Evolutionary conservation across 2,113 vertebrate species (phyloP), one percentile per base, ranked within the genome.

Genomic region (Mustelus asterias): DNA sequence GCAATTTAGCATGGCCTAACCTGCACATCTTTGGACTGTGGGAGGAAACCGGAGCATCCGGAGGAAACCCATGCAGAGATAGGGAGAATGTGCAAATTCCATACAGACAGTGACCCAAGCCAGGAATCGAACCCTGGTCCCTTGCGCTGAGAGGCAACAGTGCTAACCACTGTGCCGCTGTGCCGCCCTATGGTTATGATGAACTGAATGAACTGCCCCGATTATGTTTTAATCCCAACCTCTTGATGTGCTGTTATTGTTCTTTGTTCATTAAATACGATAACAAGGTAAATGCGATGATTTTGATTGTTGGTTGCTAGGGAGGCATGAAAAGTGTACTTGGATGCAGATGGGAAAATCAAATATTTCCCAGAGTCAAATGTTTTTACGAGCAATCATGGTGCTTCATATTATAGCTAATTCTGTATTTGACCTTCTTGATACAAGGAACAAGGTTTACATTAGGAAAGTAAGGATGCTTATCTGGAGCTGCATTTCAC

Each of bases 181-280:
- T 54, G 48, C 48, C 48, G 4, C 3, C 2, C 69, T 54, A 95
- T 16, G 24, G 13, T 72, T 95, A 3, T 16, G 37, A 95, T 18
- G 24, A 95, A 29, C 37, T 54, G 22, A 76, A 95, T 72, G 33
- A 48, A 48, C 44, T 18, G 24, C 37, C 33, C 29, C 6, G 3
- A 24, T 54, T 72, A 95, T 58, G 26, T 54, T 11, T 72, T 48
- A 44, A 72, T 48, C 41, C 72, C 94, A 72, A 72, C 41, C 69
- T 44, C 69, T 95, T 95, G 69, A 95, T 48, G 6, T 95, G 92
- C 65, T 95, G 67, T 24, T 95, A 94, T 69, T 72, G 48, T 95
- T 41, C 67, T 95, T 95, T 95, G 29, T 72, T 72, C 94, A 76
- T 76, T 95, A 54, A 95, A 54, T 95, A 41, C 24, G 11, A 72